phyloP scores from a whole-genome alignment of 2,113 vertebrate genomes.

The Penelope pileata region DNA sequence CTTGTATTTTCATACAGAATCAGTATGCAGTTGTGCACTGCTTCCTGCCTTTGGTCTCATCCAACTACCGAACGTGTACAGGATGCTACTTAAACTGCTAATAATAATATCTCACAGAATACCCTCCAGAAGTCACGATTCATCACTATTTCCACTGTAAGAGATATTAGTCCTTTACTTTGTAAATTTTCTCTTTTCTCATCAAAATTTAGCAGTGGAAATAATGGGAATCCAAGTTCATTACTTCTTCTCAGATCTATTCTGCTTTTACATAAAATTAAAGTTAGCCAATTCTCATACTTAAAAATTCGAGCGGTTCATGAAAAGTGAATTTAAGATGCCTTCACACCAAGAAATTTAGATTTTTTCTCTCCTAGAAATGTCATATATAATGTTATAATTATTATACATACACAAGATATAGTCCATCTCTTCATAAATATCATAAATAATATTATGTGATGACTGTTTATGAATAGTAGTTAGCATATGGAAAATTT shows the following conservation, averaged over 20 bases:
- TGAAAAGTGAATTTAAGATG: not conserved
- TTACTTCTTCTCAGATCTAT: not conserved
- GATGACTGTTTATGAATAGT: not conserved
- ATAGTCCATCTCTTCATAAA: not conserved
- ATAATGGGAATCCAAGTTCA: not conserved
- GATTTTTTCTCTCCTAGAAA: not conserved
- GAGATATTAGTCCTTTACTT: not conserved
- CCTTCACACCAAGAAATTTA: not conserved
- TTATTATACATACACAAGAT: not conserved
- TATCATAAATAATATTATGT: not conserved
- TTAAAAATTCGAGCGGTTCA: not conserved
- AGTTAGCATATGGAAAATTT: not conserved
- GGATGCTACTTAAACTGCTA: not conserved
- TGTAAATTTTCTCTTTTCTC: not conserved
- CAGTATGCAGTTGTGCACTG: not conserved
- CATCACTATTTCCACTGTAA: not conserved
- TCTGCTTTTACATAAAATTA: not conserved
- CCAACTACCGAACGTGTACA: not conserved
- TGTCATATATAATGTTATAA: not conserved
- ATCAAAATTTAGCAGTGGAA: not conserved
- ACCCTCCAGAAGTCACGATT: not conserved
- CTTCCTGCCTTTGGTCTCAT: not conserved
- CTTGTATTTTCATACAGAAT: not conserved
- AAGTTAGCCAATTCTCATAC: not conserved
- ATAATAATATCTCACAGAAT: not conserved